Conservation (phyloP, 2,888 invertebrate species). For the Liodrosophila aerea region DNA sequence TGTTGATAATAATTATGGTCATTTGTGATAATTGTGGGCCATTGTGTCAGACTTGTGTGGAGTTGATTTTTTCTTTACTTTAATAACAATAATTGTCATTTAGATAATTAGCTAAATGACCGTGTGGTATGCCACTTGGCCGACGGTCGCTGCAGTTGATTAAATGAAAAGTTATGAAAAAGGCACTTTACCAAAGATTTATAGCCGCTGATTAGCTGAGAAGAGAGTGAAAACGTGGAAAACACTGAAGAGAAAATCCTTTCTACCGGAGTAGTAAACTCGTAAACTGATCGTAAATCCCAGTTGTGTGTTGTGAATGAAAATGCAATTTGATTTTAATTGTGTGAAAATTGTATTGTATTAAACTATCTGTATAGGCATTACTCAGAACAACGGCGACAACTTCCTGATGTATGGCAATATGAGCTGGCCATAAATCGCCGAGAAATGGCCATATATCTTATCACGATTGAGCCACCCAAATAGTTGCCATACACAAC, state of each 20-base stretch:
- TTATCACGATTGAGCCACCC: slow-evolving; percentile 64
- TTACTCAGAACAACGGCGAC: slow-evolving; percentile 31
- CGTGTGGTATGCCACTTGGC: slow-evolving; percentile 50
- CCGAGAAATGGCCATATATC: slow-evolving; percentile 46
- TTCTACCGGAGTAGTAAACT: slow-evolving; percentile 12
- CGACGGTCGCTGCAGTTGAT: slow-evolving; percentile 55
- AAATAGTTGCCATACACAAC: slow-evolving; percentile 40
- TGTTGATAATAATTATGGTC: slow-evolving; percentile 78
- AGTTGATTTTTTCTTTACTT: slow-evolving; percentile 18
- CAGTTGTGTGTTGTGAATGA: slow-evolving; percentile 59
- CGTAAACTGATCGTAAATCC: slow-evolving; percentile 46
- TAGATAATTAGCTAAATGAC: slow-evolving; percentile 70
- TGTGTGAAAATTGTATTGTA: slow-evolving; percentile 57
- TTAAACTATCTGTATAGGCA: slow-evolving; percentile 7
- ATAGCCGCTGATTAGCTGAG: slow-evolving; percentile 56
- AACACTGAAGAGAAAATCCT: no score
- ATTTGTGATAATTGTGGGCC: slow-evolving; percentile 76
- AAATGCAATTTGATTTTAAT: slow-evolving; percentile 40
- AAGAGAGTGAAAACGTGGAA: slow-evolving; percentile 14
- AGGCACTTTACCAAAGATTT: slow-evolving; percentile 50
- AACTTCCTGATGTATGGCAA: slow-evolving; percentile 63
- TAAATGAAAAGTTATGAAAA: slow-evolving; percentile 77
- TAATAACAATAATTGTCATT: slow-evolving; percentile 74
- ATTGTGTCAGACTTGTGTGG: slow-evolving; percentile 59
- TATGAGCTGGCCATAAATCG: slow-evolving; percentile 55